These are phyloP conservation scores for Linepithema humile DNA, from an alignment of 1,140 invertebrate species.

Conservation along the genomic window DNA sequence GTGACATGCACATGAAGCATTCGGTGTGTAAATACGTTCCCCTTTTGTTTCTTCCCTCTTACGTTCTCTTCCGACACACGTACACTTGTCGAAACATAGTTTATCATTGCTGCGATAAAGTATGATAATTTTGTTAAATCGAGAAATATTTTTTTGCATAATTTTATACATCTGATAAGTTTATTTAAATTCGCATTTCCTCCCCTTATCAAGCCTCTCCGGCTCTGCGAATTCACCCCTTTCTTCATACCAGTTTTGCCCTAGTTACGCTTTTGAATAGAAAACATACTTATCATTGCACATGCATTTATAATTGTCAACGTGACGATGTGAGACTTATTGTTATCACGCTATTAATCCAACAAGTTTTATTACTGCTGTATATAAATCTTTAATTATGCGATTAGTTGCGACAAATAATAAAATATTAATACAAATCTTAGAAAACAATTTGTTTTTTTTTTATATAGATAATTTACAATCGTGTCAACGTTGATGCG, in stretches of 20 bases:
- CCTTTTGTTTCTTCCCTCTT: not conserved
- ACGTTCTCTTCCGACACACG: not conserved
- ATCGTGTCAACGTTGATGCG: too few species aligned
- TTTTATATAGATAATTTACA: too few species aligned
- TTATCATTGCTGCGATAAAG: not conserved
- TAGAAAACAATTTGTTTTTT: too few species aligned
- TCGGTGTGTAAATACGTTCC: slow-evolving; percentile 20
- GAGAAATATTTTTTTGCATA: too few species aligned
- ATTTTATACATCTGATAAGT: not conserved
- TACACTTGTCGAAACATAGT: not conserved
- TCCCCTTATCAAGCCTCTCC: not conserved
- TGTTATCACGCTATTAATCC: not conserved
- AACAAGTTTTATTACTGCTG: not conserved
- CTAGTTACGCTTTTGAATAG: not conserved
- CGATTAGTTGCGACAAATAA: too few species aligned
- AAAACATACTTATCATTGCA: not conserved
- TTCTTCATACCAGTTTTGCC: not conserved
- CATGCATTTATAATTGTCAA: not conserved
- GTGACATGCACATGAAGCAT: slow-evolving; percentile 42
- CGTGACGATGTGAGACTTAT: not conserved
- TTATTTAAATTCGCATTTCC: not conserved
- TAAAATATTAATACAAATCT: too few species aligned
- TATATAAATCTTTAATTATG: too few species aligned
- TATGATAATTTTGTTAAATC: not conserved
- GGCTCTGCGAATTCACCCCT: not conserved